These are phyloP conservation scores for Papilio polyxenes DNA, from an alignment of 1,140 invertebrate genomes.

Conservation along the genomic window DNA sequence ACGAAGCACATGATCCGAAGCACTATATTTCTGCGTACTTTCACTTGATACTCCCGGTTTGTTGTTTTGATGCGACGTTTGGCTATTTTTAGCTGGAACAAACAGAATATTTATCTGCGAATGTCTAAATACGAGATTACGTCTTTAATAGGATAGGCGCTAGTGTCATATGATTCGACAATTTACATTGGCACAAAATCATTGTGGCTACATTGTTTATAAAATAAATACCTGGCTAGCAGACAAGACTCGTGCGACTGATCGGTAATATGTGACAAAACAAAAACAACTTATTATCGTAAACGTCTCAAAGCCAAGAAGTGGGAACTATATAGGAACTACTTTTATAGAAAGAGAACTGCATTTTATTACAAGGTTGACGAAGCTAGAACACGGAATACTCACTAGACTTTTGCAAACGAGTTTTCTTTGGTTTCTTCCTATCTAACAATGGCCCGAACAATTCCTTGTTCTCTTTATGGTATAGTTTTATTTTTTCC, in stretches of 20 bases:
- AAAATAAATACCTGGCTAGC: slow-evolving; percentile 25
- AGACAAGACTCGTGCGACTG: slow-evolving; percentile 19
- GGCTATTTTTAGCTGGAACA: slow-evolving; percentile 77
- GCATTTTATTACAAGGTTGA: slow-evolving; percentile 48
- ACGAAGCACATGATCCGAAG: slow-evolving; percentile 34
- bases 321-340: slow-evolving; percentile 20
- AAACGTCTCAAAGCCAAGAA: slow-evolving; percentile 21
- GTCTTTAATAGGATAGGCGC: slow-evolving; percentile 69
- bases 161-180: slow-evolving; percentile 74
- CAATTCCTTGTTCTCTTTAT: slow-evolving; percentile 75
- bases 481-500: slow-evolving; percentile 70
- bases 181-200: slow-evolving; percentile 42
- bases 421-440: slow-evolving; percentile 68
- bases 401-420: slow-evolving; percentile 65
- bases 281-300: slow-evolving; percentile 2
- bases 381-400: slow-evolving; percentile 51
- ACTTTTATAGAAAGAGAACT: slow-evolving; percentile 35
- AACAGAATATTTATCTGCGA: slow-evolving; percentile 63
- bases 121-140: slow-evolving; percentile 49
- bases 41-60: slow-evolving; percentile 53
- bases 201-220: slow-evolving; percentile 27
- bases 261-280: slow-evolving; percentile 19
- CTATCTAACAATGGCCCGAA: slow-evolving; percentile 74
- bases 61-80: slow-evolving; percentile 72
- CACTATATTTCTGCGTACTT: slow-evolving; percentile 58